Evolutionary conservation across 2,888 invertebrate species (phyloP).

Genomic region (Eupithecia dodoneata): DNA sequence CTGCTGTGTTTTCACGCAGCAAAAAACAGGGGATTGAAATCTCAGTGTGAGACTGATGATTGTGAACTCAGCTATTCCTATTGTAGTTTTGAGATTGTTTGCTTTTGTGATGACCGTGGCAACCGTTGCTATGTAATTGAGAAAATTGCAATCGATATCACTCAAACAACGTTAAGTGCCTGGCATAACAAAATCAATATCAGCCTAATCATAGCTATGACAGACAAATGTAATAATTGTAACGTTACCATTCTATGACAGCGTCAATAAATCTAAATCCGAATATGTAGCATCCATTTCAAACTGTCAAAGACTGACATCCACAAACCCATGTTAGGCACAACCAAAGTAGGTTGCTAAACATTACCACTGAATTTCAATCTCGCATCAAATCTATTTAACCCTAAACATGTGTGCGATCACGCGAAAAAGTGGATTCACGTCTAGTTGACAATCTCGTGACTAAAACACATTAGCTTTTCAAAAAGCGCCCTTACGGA

Average conservation of each 20-base stretch:
- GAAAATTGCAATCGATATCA: neutral
- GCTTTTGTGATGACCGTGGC: constrained; percentile 10
- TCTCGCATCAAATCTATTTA: constrained; percentile 46
- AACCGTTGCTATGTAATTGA: neutral
- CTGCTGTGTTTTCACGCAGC: constrained; percentile 20
- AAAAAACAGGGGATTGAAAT: constrained; percentile 28
- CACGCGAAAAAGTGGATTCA: constrained; percentile 75
- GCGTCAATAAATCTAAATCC: neutral
- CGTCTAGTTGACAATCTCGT: constrained; percentile 70
- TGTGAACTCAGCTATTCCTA: constrained; percentile 25
- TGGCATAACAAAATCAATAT: neutral
- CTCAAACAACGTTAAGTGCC: neutral
- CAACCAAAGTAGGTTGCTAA: constrained; percentile 31
- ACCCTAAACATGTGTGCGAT: constrained; percentile 69
- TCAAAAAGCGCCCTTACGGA: constrained; percentile 43
- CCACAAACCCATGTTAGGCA: constrained; percentile 35
- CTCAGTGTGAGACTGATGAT: constrained; percentile 28
- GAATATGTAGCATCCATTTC: constrained; percentile 9
- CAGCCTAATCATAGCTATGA: neutral
- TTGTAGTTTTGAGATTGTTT: constrained; percentile 24
- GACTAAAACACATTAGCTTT: constrained; percentile 66
- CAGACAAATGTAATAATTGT: neutral
- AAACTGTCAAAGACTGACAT: constrained; percentile 28
- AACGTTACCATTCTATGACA: neutral
- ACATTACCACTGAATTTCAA: constrained; percentile 44